Evolutionary conservation across 2,797 vertebrate genomes (phyloP).

Genomic region (Pempheris klunzingeri): DNA sequence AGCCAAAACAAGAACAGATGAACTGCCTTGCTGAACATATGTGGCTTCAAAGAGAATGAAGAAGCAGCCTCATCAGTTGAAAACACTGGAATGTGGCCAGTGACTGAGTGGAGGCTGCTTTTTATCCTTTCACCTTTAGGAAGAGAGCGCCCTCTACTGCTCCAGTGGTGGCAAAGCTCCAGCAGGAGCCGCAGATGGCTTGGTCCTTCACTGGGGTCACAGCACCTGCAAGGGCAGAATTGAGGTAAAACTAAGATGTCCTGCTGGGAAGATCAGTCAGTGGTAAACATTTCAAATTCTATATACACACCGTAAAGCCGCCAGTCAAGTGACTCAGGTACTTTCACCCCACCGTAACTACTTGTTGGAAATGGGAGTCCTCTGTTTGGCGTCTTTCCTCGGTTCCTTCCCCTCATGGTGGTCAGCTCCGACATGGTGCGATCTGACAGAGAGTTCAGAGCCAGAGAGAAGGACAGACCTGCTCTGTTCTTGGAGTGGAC

Average conservation of each 20-base stretch:
- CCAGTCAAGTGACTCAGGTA: conserved; percentile 87
- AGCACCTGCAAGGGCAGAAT: conserved; percentile 79
- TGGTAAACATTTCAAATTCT: not conserved
- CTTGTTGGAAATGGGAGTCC: conserved; percentile 81
- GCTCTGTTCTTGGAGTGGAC: conserved; percentile 89
- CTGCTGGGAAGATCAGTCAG: not conserved
- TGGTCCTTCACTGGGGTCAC: conserved; percentile 87
- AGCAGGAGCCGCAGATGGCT: conserved; percentile 88
- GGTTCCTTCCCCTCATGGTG: conserved; percentile 80
- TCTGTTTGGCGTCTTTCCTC: conserved; percentile 71
- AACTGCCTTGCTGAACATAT: conserved; percentile 22
- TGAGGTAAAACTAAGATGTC: fast-evolving
- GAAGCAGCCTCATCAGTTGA: not conserved
- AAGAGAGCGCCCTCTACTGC: conserved; percentile 89
- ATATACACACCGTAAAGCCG: conserved; percentile 81
- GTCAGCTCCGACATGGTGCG: conserved; percentile 82
- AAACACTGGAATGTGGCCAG: conserved; percentile 18
- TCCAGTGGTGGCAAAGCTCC: conserved; percentile 87
- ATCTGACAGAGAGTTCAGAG: conserved; percentile 87
- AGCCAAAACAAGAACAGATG: conserved; percentile 11
- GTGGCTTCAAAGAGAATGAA: conserved; percentile 38
- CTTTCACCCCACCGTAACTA: conserved; percentile 63
- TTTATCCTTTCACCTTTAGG: conserved; percentile 81
- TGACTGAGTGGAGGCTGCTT: not conserved
- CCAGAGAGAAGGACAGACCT: conserved; percentile 82